Percentiles rank a stretch among this genome's conserved stretches.
These are phyloP conservation scores for Petroica traversi DNA, from an alignment of 2,113 vertebrate genomes.

Conservation along the genomic window DNA sequence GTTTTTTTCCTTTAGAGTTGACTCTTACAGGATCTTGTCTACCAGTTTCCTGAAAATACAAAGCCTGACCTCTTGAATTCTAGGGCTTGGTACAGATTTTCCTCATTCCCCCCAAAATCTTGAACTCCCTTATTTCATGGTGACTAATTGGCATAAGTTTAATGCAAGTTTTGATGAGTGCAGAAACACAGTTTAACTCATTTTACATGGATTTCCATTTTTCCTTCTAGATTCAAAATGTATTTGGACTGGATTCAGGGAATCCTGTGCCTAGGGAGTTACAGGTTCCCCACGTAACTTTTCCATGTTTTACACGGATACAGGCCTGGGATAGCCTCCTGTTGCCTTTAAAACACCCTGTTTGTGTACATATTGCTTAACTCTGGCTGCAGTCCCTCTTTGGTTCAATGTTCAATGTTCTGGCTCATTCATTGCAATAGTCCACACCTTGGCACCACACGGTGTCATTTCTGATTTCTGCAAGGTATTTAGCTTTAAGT, in stretches of 20 bases:
- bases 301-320: not conserved
- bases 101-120: not conserved
- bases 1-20: not conserved
- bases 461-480: not conserved
- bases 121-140: not conserved
- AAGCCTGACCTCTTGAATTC: not conserved
- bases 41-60: not conserved
- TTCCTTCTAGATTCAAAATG: not conserved
- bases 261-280: not conserved
- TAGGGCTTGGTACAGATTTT: not conserved
- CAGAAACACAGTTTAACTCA: not conserved
- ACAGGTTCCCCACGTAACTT: not conserved
- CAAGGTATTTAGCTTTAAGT: constrained; percentile 21
- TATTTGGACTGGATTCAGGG: not conserved
- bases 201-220: not conserved
- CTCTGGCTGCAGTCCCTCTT: not conserved
- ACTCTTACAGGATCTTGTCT: not conserved
- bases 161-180: not conserved
- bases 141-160: not conserved
- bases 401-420: not conserved
- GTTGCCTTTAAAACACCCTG: not conserved
- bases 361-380: not conserved
- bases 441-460: not conserved
- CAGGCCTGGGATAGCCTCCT: not conserved
- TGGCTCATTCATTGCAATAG: not conserved